A percentile compares a stretch with the other conserved stretches of the same genome.
phyloP scores from a whole-genome alignment of 2,113 vertebrate species.

The Brienomyrus longianalis region DNA sequence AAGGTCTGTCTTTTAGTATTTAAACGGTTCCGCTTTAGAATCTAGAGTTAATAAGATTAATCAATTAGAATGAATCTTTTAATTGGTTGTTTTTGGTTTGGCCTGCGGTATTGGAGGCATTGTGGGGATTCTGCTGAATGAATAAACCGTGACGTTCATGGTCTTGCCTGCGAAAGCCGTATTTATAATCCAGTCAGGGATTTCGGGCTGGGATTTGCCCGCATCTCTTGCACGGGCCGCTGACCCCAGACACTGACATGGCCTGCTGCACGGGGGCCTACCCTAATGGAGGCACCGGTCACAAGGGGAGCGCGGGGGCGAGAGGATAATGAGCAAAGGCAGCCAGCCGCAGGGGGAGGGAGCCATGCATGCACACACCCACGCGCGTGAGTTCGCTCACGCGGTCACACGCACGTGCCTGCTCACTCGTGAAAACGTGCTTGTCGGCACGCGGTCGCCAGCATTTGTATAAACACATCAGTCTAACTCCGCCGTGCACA shows the following conservation, averaged over 20 bases:
- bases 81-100: not conserved
- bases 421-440: constrained; percentile 17
- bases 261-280: not conserved
- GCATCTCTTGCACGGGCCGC: not conserved
- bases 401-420: constrained; percentile 1
- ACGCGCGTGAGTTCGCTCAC: constrained; percentile 23
- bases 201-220: not conserved
- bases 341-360: constrained; percentile 39
- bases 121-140: not conserved
- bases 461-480: not conserved
- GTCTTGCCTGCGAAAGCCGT: not conserved
- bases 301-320: not conserved
- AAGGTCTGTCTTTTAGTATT: not conserved
- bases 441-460: not conserved
- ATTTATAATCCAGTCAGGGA: not conserved
- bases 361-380: not conserved
- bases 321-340: constrained; percentile 45
- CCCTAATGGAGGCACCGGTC: not conserved
- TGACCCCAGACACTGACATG: not conserved
- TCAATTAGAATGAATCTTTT: not conserved
- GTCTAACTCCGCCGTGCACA: constrained; percentile 19
- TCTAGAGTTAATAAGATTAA: not conserved
- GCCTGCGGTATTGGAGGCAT: not conserved
- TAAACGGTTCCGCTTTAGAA: not conserved
- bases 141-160: not conserved